phyloP scores from a whole-genome alignment of 2,888 invertebrate species.

The Leptarthrus brevirostris region DNA sequence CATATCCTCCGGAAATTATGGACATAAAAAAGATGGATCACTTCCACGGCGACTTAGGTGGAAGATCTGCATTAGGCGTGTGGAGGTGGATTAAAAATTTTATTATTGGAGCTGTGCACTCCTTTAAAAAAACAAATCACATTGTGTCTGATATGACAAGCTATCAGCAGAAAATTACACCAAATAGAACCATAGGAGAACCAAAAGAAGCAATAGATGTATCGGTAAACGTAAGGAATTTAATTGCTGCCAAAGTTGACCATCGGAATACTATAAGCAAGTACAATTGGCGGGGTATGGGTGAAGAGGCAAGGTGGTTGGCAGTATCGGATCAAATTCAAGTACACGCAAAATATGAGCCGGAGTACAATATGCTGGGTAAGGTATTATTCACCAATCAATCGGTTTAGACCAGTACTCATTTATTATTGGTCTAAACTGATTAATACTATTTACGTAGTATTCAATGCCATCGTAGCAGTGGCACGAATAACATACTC shows the following conservation, averaged over 20 bases:
- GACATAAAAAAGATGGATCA: slow-evolving; percentile 19
- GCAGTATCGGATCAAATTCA: slow-evolving; percentile 33
- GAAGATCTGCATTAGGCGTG: background rate
- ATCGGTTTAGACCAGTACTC: too few species aligned
- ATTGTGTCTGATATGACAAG: slow-evolving; percentile 23
- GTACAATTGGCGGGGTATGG: slow-evolving; percentile 23
- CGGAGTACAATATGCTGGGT: slow-evolving; percentile 27
- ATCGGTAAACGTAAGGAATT: slow-evolving; percentile 10
- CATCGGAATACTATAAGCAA: slow-evolving; percentile 21
- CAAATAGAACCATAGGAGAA: background rate
- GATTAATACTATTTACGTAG: too few species aligned
- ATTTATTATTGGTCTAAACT: too few species aligned
- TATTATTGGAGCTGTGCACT: slow-evolving; percentile 10
- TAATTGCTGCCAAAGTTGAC: slow-evolving; percentile 5
- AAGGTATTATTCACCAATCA: too few species aligned
- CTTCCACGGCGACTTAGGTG: slow-evolving; percentile 34
- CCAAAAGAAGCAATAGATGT: slow-evolving; percentile 1
- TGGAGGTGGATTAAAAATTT: slow-evolving; percentile 38
- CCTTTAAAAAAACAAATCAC: slow-evolving; percentile 2
- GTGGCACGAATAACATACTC: too few species aligned
- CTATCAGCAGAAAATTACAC: background rate
- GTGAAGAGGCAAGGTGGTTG: slow-evolving; percentile 16
- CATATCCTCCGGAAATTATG: slow-evolving; percentile 9
- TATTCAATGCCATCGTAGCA: too few species aligned
- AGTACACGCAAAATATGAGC: slow-evolving; percentile 12